phyloP scores from a whole-genome alignment of 2,888 invertebrate species.

The Acleris sparsana region DNA sequence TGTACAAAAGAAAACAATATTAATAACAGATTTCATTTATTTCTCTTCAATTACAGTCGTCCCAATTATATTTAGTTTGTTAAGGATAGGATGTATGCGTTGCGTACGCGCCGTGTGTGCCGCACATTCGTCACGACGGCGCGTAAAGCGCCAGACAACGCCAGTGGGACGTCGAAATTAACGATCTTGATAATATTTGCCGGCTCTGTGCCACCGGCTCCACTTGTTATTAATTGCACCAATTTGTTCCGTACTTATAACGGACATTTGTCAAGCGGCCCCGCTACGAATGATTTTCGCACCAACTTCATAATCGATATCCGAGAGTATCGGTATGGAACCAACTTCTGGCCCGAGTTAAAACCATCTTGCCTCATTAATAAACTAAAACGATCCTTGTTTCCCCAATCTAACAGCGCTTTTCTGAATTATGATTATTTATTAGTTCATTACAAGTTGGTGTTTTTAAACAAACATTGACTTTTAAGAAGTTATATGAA shows the following conservation, averaged over 20 bases:
- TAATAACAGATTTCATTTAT: too few relatives aligned
- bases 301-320: slow-evolving; percentile 80
- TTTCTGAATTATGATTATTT: slow-evolving; percentile 44
- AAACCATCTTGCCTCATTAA: slow-evolving; percentile 64
- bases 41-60: too few relatives aligned
- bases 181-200: slow-evolving; percentile 83
- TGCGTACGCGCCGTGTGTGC: slow-evolving; percentile 49
- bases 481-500: slow-evolving; percentile 1
- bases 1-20: too few relatives aligned
- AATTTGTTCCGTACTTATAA: slow-evolving; percentile 82
- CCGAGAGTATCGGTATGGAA: slow-evolving; percentile 67
- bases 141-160: slow-evolving; percentile 54
- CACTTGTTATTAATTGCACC: slow-evolving; percentile 77
- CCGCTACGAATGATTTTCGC: slow-evolving; percentile 75
- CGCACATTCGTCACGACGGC: slow-evolving; percentile 56
- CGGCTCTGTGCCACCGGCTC: slow-evolving; percentile 75
- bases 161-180: slow-evolving; percentile 77
- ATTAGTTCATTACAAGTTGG: not conserved
- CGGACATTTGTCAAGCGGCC: slow-evolving; percentile 78
- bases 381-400: slow-evolving; percentile 60
- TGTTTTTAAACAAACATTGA: not conserved
- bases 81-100: not conserved
- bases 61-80: too few relatives aligned
- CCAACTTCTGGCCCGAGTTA: slow-evolving; percentile 59
- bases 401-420: slow-evolving; percentile 47